Evolutionary conservation across 2,888 invertebrate species (phyloP).

Genomic region (Euplexia lucipara): DNA sequence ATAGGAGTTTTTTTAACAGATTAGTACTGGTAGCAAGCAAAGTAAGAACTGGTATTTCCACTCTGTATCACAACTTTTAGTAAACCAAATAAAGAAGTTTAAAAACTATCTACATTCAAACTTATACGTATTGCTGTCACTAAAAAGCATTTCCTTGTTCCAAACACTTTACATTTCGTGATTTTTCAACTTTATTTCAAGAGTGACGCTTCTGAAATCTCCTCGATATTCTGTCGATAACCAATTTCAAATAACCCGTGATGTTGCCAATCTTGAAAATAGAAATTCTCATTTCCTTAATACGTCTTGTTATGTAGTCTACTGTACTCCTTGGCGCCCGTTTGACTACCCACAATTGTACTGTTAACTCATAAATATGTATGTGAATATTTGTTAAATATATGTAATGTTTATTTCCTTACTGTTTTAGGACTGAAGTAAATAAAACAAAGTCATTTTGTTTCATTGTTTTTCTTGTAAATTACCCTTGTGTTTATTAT

Average conservation of each 20-base stretch:
- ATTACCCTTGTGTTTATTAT: background rate
- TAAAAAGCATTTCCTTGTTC: conserved; percentile 12
- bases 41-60: too few relatives aligned
- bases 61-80: too few relatives aligned
- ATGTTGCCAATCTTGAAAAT: background rate
- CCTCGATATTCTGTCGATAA: background rate
- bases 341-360: conserved; percentile 41
- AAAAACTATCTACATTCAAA: background rate
- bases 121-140: background rate
- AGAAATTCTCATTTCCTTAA: background rate
- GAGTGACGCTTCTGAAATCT: background rate
- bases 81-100: too few relatives aligned
- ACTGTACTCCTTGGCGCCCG: conserved; percentile 54
- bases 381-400: conserved; percentile 61
- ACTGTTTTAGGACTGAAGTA: conserved; percentile 32
- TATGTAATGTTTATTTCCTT: conserved; percentile 56
- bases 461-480: conserved; percentile 4
- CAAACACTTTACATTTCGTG: background rate
- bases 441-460: conserved; percentile 27
- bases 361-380: conserved; percentile 55
- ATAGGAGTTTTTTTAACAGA: too few relatives aligned
- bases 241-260: background rate
- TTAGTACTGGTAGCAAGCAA: too few relatives aligned
- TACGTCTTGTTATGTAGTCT: background rate
- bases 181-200: conserved; percentile 8